These are phyloP conservation scores for Megaleporinus macrocephalus DNA, from an alignment of 2,113 vertebrate species.

Conservation along the genomic window DNA sequence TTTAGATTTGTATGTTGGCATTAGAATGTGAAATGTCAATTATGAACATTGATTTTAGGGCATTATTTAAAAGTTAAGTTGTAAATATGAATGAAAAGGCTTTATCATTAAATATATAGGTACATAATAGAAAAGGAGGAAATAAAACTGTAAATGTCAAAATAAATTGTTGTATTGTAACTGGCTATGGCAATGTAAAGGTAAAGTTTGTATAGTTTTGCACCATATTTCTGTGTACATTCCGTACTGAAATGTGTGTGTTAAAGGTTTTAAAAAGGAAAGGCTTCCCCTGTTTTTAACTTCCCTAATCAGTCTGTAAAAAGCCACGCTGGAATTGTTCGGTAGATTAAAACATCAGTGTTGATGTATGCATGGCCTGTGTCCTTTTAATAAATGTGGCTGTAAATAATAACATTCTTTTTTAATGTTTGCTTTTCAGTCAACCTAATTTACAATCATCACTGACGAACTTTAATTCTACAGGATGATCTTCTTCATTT, in stretches of 20 bases:
- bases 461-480: neutral
- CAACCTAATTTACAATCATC: neutral
- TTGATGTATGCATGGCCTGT: slow-evolving; percentile 47
- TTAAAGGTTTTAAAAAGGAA: neutral
- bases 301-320: neutral
- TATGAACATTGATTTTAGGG: slow-evolving; percentile 29
- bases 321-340: neutral
- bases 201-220: slow-evolving; percentile 22
- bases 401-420: slow-evolving; percentile 10
- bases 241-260: slow-evolving; percentile 14
- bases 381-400: slow-evolving; percentile 56
- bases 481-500: neutral
- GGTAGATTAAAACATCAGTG: slow-evolving; percentile 25
- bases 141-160: neutral
- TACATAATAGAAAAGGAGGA: neutral
- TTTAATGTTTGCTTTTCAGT: slow-evolving; percentile 3
- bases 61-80: slow-evolving; percentile 45
- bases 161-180: neutral
- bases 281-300: neutral
- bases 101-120: slow-evolving; percentile 24
- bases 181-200: neutral
- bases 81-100: slow-evolving; percentile 42
- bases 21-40: slow-evolving; percentile 14
- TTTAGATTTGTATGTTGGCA: slow-evolving; percentile 16
- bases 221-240: slow-evolving; percentile 31